Percentiles rank a stretch among this genome's conserved stretches.
Evolutionary conservation across 2,113 vertebrate species (phyloP).

Genomic region (Saguinus midas): DNA sequence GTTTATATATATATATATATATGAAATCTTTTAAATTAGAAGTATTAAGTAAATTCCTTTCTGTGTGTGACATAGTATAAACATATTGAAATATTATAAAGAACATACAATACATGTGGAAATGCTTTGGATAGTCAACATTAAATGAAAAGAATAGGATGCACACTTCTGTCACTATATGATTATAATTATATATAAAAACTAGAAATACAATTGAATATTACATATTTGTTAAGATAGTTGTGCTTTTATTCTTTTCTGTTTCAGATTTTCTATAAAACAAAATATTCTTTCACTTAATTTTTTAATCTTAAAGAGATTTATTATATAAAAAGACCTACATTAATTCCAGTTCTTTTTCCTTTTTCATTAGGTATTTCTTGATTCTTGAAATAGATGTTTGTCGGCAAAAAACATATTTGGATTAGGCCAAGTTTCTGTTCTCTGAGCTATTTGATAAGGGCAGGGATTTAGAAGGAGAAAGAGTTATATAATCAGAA

Average conservation of each 20-base stretch:
- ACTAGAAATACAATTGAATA: background rate
- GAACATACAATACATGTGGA: background rate
- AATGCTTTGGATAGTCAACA: background rate
- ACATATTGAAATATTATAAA: constrained; percentile 1
- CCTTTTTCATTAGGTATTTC: constrained; percentile 57
- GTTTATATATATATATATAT: background rate
- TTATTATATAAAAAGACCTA: background rate
- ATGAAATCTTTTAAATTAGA: background rate
- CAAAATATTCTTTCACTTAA: background rate
- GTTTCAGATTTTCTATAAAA: constrained; percentile 29
- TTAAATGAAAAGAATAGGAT: background rate
- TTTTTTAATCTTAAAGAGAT: constrained; percentile 24
- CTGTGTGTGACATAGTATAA: background rate
- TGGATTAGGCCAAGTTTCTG: constrained; percentile 69
- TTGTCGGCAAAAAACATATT: constrained; percentile 1
- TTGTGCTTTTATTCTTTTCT: background rate
- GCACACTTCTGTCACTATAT: background rate
- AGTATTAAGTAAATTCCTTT: background rate
- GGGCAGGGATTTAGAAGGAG: constrained; percentile 64
- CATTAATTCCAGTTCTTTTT: constrained; percentile 33
- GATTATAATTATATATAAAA: background rate
- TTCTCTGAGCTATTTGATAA: constrained; percentile 74
- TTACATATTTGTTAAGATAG: constrained; percentile 11
- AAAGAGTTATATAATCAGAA: constrained; percentile 69
- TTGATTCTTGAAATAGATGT: constrained; percentile 60